Conservation (phyloP, 2,113 vertebrate genomes). For the Spilogale gracilis region DNA sequence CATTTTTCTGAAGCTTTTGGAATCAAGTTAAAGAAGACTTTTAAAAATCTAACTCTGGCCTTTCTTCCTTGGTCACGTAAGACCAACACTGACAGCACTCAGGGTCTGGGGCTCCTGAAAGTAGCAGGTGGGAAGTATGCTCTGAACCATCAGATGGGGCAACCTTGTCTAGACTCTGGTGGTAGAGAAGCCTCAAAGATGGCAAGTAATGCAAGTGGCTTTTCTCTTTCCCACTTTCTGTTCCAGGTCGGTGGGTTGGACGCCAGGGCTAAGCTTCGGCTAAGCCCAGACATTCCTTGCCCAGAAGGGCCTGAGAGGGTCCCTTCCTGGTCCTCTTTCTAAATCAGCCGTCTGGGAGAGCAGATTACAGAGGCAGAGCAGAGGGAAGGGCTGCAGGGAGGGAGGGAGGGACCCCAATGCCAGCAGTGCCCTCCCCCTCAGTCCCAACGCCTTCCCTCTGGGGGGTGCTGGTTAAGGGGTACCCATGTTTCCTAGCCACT, state of each 20-base stretch:
- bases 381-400: neutral
- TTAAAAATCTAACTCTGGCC: neutral
- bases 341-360: neutral
- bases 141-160: neutral
- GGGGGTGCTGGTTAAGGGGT: neutral
- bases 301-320: neutral
- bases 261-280: neutral
- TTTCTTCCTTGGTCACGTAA: neutral
- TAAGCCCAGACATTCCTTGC: neutral
- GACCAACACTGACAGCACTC: neutral
- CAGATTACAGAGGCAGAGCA: neutral
- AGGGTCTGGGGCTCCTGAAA: neutral
- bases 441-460: neutral
- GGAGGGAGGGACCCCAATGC: neutral
- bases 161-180: neutral
- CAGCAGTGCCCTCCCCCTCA: neutral
- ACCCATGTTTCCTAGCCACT: neutral
- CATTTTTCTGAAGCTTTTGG: slow-evolving; percentile 44
- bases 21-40: neutral
- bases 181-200: neutral
- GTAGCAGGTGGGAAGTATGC: neutral
- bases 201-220: neutral
- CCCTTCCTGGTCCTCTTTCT: neutral
- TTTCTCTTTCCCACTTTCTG: neutral
- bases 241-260: neutral